Conservation (phyloP, 2,888 invertebrate genomes). For the Spialia ferax region DNA sequence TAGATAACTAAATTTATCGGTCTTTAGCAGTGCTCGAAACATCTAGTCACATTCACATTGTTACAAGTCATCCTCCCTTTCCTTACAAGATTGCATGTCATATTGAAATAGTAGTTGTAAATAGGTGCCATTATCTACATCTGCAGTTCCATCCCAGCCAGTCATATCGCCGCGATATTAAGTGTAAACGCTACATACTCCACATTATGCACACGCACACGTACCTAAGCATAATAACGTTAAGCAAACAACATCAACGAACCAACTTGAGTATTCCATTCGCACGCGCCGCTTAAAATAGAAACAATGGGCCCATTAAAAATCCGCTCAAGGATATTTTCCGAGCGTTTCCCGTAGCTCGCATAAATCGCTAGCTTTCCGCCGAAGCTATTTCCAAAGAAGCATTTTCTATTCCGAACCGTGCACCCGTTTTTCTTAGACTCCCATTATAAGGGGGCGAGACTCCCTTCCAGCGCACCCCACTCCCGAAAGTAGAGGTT, state of each 20-base stretch:
- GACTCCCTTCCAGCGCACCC: conserved; percentile 48
- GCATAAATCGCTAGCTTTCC: conserved; percentile 86
- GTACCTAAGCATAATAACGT: conserved; percentile 50
- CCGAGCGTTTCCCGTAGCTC: conserved; percentile 82
- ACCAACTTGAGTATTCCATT: conserved; percentile 80
- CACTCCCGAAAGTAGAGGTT: conserved; percentile 81
- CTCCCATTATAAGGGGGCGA: conserved; percentile 80
- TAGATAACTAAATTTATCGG: too few species aligned
- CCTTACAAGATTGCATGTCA: not conserved
- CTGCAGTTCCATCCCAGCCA: conserved; percentile 15
- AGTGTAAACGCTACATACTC: conserved; percentile 30
- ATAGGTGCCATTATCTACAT: conserved; percentile 20
- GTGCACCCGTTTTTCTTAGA: conserved; percentile 86
- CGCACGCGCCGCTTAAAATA: conserved; percentile 84
- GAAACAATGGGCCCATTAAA: conserved; percentile 85
- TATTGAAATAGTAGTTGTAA: conserved; percentile 40
- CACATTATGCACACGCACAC: conserved; percentile 48
- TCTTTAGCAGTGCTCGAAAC: too few species aligned
- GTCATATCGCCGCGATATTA: conserved; percentile 33
- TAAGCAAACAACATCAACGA: conserved; percentile 60
- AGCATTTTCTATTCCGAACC: conserved; percentile 85
- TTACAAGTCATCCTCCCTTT: not conserved
- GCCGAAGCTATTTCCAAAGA: conserved; percentile 85
- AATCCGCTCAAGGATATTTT: conserved; percentile 85
- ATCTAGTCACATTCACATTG: not conserved